These are phyloP conservation scores for Drosophila anomelani DNA, from an alignment of 2,888 invertebrate genomes.

Conservation along the genomic window DNA sequence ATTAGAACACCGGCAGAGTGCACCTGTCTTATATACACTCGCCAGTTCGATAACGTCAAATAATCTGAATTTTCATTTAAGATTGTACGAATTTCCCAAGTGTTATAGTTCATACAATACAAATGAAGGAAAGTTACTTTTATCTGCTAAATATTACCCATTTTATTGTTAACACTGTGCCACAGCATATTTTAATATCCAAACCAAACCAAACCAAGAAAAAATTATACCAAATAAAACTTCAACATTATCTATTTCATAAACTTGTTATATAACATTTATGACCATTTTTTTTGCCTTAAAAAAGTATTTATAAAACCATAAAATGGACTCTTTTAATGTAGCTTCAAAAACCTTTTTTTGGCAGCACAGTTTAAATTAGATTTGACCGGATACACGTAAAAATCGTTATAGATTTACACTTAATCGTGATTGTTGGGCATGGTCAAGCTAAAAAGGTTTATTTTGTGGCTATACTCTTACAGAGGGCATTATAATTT, in stretches of 20 bases:
- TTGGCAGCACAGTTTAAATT: not conserved
- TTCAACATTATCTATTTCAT: too few relatives aligned
- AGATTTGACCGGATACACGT: conserved; percentile 7
- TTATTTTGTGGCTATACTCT: not conserved
- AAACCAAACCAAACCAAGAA: too few relatives aligned
- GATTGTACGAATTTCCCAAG: not conserved
- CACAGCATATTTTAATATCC: not conserved
- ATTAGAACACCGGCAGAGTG: not conserved
- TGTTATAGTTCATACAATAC: not conserved
- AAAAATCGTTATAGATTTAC: not conserved
- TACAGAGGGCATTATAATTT: not conserved
- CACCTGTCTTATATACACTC: conserved; percentile 44
- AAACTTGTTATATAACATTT: too few relatives aligned
- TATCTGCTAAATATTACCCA: not conserved
- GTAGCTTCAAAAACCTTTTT: not conserved
- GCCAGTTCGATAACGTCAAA: conserved; percentile 1
- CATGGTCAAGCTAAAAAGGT: not conserved
- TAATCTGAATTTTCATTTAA: conserved; percentile 7
- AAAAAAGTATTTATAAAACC: not conserved
- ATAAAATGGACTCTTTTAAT: not conserved
- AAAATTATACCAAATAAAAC: not conserved
- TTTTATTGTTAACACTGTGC: not conserved
- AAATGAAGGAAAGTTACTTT: not conserved
- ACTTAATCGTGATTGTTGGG: conserved; percentile 5
- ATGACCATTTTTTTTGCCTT: too few relatives aligned